A percentile compares a stretch with the other conserved stretches of the same genome.
Evolutionary conservation across 1,140 invertebrate species (phyloP).

Genomic region (Drosophila trapezifrons): DNA sequence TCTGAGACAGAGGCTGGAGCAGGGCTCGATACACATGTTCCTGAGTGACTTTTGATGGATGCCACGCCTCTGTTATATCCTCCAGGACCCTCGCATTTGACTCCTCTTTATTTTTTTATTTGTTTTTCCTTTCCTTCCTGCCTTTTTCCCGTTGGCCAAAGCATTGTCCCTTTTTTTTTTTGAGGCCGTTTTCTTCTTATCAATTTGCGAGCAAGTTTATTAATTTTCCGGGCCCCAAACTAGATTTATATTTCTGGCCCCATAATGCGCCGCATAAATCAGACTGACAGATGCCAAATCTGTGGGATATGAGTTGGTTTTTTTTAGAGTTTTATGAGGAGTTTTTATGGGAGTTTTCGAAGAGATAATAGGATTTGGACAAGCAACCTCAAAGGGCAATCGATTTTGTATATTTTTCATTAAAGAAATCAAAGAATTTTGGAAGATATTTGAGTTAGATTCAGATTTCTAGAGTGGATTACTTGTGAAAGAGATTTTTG

Average conservation of each 20-base stretch:
- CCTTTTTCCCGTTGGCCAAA: constrained; percentile 4
- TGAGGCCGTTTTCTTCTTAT: constrained; percentile 57
- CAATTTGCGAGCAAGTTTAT: constrained; percentile 70
- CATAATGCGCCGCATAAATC: constrained; percentile 59
- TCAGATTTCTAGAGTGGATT: background rate
- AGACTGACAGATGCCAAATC: constrained; percentile 28
- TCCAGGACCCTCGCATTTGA: constrained; percentile 42
- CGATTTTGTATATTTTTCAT: background rate
- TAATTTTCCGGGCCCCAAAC: constrained; percentile 60
- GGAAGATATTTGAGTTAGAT: background rate
- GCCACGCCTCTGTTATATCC: constrained; percentile 56
- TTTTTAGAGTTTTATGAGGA: constrained; percentile 3
- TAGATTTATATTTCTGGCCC: constrained; percentile 21
- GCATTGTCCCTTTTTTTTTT: constrained; percentile 32
- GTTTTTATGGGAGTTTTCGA: constrained; percentile 9
- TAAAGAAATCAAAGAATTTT: background rate
- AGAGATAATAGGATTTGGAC: background rate
- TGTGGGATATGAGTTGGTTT: constrained; percentile 31
- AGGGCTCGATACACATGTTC: constrained; percentile 56
- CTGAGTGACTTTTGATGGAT: constrained; percentile 67
- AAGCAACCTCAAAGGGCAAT: background rate
- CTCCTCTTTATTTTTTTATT: constrained; percentile 21
- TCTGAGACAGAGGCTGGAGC: constrained; percentile 16
- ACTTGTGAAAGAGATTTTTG: background rate
- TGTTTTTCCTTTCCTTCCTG: constrained; percentile 30